Conservation (phyloP, 2,888 invertebrate species). For the Ceraclea dissimilis region DNA sequence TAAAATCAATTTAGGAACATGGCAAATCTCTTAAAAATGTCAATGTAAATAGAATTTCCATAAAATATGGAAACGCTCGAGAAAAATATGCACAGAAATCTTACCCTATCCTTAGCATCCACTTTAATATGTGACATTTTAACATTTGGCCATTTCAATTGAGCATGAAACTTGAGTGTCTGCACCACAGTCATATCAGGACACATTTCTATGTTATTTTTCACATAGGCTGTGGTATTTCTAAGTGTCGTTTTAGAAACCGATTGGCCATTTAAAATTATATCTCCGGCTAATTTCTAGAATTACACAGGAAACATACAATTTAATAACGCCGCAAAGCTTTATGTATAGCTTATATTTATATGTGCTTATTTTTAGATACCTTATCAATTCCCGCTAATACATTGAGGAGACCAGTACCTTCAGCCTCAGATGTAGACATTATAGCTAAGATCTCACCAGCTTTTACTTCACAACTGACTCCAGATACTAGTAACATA, state of each 20-base stretch:
- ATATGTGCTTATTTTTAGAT: neutral
- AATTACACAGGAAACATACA: no score
- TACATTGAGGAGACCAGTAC: constrained; percentile 77
- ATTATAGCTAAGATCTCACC: constrained; percentile 87
- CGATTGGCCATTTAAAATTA: constrained; percentile 80
- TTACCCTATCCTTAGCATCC: constrained; percentile 67
- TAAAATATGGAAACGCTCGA: constrained; percentile 23
- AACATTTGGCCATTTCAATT: constrained; percentile 57
- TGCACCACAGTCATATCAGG: constrained; percentile 86
- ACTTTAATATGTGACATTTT: constrained; percentile 58
- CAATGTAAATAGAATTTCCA: neutral
- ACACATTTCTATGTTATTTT: constrained; percentile 68
- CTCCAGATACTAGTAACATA: constrained; percentile 58
- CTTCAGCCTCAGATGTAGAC: constrained; percentile 82
- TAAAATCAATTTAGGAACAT: neutral
- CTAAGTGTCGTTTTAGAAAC: constrained; percentile 64
- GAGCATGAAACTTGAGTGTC: constrained; percentile 76
- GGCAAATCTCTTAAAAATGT: no score
- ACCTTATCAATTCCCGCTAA: constrained; percentile 66
- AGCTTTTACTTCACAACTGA: constrained; percentile 83
- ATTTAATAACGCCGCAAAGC: neutral
- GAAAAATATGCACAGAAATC: no score
- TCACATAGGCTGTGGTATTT: constrained; percentile 67
- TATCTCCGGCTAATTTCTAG: constrained; percentile 62
- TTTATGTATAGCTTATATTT: constrained; percentile 1